phyloP scores from a whole-genome alignment of 1,140 invertebrate genomes.

The Drosophila sturtevanti region DNA sequence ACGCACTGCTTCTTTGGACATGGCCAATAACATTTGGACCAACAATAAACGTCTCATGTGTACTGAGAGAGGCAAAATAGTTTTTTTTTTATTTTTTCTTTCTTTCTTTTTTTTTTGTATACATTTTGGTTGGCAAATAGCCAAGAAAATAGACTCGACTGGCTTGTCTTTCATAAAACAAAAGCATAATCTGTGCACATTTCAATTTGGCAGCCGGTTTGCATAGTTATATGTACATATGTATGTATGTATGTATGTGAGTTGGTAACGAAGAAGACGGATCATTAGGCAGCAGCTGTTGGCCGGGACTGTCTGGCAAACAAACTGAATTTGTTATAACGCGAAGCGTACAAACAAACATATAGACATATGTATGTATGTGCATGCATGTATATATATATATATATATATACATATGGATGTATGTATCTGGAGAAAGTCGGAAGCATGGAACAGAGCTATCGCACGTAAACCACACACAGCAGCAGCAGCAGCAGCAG shows the following conservation, averaged over 20 bases:
- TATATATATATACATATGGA: slow-evolving; percentile 9
- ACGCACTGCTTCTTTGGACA: slow-evolving; percentile 12
- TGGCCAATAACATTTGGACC: slow-evolving; percentile 40
- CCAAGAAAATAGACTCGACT: slow-evolving; percentile 26
- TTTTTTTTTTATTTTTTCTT: slow-evolving; percentile 16
- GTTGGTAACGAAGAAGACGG: slow-evolving; percentile 57
- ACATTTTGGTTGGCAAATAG: slow-evolving; percentile 46
- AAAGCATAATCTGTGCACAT: slow-evolving; percentile 55
- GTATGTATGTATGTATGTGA: slow-evolving; percentile 3
- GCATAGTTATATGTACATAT: slow-evolving; percentile 33
- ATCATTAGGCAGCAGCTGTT: slow-evolving; percentile 64
- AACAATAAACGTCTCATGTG: slow-evolving; percentile 23
- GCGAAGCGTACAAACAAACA: slow-evolving; percentile 38
- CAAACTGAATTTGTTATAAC: slow-evolving; percentile 74
- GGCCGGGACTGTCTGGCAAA: slow-evolving; percentile 46
- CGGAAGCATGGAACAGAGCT: slow-evolving; percentile 61
- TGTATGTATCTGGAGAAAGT: slow-evolving; percentile 68
- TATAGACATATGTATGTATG: slow-evolving; percentile 13
- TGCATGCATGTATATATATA: neutral
- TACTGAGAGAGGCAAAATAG: slow-evolving; percentile 28
- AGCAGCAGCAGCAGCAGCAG: slow-evolving; percentile 25
- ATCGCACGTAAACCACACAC: slow-evolving; percentile 51
- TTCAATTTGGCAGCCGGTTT: slow-evolving; percentile 73
- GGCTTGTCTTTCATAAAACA: slow-evolving; percentile 23
- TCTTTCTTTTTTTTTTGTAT: neutral